Conservation (phyloP, 2,797 vertebrate species). For the Gastrophryne carolinensis region DNA sequence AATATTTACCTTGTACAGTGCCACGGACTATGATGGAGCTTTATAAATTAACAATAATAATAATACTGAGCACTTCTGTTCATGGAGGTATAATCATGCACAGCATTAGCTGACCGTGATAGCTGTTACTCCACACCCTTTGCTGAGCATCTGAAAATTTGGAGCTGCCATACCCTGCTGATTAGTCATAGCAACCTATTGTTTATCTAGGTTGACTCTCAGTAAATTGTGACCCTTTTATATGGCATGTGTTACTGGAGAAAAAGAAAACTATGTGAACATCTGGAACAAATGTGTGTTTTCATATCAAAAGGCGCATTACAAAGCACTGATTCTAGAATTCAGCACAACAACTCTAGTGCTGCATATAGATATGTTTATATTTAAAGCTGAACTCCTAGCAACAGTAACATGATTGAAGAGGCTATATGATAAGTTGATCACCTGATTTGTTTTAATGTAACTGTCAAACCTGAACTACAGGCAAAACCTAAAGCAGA, state of each 20-base stretch:
- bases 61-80: too few relatives aligned
- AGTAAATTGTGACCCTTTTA: not conserved
- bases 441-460: too few relatives aligned
- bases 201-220: constrained; percentile 13
- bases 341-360: not conserved
- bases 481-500: too few relatives aligned
- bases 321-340: not conserved
- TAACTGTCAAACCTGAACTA: too few relatives aligned
- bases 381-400: not conserved
- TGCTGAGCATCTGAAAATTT: not conserved
- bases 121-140: constrained; percentile 16
- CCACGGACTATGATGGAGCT: too few relatives aligned
- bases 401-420: too few relatives aligned
- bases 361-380: not conserved
- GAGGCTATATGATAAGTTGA: too few relatives aligned
- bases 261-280: not conserved
- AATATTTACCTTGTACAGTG: too few relatives aligned
- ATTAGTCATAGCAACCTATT: constrained; percentile 3
- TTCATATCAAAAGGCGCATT: not conserved
- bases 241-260: not conserved
- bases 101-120: not conserved
- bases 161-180: not conserved
- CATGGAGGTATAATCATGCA: too few relatives aligned
- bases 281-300: not conserved
- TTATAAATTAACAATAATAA: too few relatives aligned